These are phyloP conservation scores for Sylvia borin DNA, from an alignment of 2,797 vertebrate genomes.

Conservation along the genomic window DNA sequence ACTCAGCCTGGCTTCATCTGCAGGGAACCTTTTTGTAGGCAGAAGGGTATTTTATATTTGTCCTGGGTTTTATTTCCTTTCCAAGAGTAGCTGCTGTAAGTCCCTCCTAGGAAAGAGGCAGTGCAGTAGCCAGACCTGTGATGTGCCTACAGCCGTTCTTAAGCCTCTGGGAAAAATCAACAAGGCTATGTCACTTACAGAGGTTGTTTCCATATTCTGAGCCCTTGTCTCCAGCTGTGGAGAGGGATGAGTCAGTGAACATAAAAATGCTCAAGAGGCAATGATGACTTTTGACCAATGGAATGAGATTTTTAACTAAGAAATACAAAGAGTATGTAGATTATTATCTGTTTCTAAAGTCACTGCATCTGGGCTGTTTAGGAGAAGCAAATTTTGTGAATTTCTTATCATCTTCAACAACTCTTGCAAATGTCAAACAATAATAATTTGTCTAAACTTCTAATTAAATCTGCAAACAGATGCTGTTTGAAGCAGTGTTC, in stretches of 20 bases:
- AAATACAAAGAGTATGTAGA: not conserved
- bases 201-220: not conserved
- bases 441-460: not conserved
- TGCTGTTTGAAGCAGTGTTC: not conserved
- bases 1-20: not conserved
- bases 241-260: not conserved
- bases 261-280: not conserved
- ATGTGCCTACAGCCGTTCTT: not conserved
- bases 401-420: not conserved
- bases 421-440: not conserved
- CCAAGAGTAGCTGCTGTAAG: not conserved
- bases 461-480: not conserved
- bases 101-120: not conserved
- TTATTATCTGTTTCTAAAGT: not conserved
- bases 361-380: not conserved
- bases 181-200: not conserved
- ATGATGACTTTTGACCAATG: not conserved
- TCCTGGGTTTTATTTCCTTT: not conserved
- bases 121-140: fast-evolving
- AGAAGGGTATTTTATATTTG: not conserved
- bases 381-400: not conserved
- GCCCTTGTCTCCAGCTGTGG: not conserved
- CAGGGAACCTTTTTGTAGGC: not conserved
- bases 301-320: not conserved
- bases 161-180: not conserved